phyloP scores from a whole-genome alignment of 2,888 invertebrate genomes.

The Theodoxus fluviatilis region DNA sequence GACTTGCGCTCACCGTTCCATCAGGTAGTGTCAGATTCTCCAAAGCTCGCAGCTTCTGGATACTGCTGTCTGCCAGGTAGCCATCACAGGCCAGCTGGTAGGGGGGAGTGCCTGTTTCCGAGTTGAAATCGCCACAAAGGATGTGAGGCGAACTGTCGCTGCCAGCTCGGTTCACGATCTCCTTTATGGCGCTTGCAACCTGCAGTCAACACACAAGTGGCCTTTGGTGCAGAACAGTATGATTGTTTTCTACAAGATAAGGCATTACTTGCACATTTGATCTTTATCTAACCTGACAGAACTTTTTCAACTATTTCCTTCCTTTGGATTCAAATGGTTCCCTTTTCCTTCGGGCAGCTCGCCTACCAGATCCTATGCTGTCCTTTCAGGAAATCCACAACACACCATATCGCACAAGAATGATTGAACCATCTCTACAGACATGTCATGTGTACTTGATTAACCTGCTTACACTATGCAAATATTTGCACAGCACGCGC shows the following conservation, averaged over 20 bases:
- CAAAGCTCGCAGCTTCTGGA: slow-evolving; percentile 48
- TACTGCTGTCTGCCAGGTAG: slow-evolving; percentile 54
- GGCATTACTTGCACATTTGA: no score
- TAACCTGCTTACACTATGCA: not conserved
- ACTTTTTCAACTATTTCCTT: no score
- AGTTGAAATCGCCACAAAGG: slow-evolving; percentile 64
- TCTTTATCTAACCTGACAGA: no score
- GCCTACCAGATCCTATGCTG: no score
- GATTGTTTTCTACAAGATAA: not conserved
- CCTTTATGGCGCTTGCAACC: slow-evolving; percentile 60
- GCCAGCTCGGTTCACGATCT: slow-evolving; percentile 53
- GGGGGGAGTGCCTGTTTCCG: slow-evolving; percentile 49
- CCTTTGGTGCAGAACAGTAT: not conserved
- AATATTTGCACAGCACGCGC: not conserved
- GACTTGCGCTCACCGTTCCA: slow-evolving; percentile 55
- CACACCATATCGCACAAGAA: no score
- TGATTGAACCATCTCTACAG: no score
- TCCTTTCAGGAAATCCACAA: no score
- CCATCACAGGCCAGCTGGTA: slow-evolving; percentile 60
- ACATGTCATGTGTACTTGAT: no score
- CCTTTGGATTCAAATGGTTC: no score
- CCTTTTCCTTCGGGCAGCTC: no score
- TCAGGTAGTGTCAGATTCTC: slow-evolving; percentile 48
- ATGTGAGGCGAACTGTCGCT: slow-evolving; percentile 53
- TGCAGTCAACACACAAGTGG: slow-evolving; percentile 28